These are phyloP conservation scores for Drosophila multiciliata DNA, from an alignment of 2,888 invertebrate species.

Conservation along the genomic window DNA sequence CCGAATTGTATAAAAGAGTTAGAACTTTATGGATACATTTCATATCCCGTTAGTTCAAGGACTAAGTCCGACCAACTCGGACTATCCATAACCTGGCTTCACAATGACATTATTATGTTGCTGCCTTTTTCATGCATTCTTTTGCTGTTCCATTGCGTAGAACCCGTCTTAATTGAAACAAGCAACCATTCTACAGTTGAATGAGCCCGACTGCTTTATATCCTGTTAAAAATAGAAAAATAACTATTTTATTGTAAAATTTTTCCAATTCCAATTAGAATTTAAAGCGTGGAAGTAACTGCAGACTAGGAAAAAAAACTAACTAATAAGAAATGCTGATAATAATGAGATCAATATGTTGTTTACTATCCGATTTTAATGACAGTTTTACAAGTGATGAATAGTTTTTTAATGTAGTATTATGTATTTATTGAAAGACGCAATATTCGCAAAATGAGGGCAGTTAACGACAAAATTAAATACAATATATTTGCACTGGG, in stretches of 20 bases:
- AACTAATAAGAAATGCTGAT: not conserved
- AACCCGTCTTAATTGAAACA: not conserved
- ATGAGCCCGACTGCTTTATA: not conserved
- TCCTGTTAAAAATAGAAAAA: not conserved
- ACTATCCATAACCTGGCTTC: not conserved
- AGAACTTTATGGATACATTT: constrained; percentile 9
- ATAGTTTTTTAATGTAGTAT: not conserved
- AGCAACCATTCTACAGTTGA: not conserved
- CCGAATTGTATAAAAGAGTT: constrained; percentile 5
- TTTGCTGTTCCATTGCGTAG: not conserved
- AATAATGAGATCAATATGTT: not conserved
- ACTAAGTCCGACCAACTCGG: not conserved
- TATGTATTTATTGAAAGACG: too few relatives aligned
- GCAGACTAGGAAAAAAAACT: not conserved
- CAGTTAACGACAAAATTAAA: not conserved
- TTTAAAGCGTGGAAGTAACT: not conserved
- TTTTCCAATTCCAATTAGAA: too few relatives aligned
- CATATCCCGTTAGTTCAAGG: not conserved
- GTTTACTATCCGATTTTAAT: not conserved
- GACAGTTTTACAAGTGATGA: not conserved
- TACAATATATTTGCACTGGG: not conserved
- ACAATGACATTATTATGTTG: not conserved
- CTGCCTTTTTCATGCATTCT: not conserved
- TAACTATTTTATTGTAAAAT: too few relatives aligned
- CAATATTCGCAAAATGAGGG: not conserved